phyloP scores from a whole-genome alignment of 2,113 vertebrate genomes.

The Chauna torquata region DNA sequence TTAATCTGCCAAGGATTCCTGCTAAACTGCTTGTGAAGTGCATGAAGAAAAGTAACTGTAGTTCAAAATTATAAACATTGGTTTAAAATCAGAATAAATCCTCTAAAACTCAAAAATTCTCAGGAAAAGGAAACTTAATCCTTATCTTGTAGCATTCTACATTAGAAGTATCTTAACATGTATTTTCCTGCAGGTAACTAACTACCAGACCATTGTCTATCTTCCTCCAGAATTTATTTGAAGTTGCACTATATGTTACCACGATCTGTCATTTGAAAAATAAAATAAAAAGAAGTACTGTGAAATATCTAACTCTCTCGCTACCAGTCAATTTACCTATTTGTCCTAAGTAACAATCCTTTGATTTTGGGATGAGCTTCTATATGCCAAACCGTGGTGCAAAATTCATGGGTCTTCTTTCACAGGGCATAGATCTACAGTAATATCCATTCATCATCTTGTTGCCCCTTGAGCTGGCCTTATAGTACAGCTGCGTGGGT shows the following conservation, averaged over 20 bases:
- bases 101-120: background rate
- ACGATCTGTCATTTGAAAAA: background rate
- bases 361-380: background rate
- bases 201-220: background rate
- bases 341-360: background rate
- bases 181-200: background rate
- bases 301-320: background rate
- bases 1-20: background rate
- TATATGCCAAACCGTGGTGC: background rate
- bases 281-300: background rate
- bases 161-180: background rate
- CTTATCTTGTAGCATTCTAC: background rate
- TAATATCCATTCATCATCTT: background rate
- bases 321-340: background rate
- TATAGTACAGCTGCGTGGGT: background rate
- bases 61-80: background rate
- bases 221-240: background rate
- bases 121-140: background rate
- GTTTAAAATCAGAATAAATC: background rate
- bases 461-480: background rate
- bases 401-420: background rate
- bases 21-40: background rate
- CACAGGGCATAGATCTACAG: background rate
- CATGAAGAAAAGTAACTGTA: background rate
- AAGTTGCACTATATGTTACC: background rate